These are phyloP conservation scores for Drosophila erecta DNA, from an alignment of 1,140 invertebrate genomes.

Conservation along the genomic window DNA sequence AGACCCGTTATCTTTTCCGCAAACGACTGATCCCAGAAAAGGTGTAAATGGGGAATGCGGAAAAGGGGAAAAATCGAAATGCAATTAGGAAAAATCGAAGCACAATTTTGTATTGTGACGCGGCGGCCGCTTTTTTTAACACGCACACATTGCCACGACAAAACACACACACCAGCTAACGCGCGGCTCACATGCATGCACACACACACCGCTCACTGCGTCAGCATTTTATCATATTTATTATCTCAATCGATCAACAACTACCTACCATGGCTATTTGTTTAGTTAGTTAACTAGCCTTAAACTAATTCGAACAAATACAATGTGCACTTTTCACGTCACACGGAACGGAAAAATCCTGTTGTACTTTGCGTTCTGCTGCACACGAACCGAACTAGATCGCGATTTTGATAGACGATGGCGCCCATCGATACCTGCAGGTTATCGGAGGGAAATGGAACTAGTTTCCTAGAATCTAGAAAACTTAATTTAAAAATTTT, in stretches of 20 bases:
- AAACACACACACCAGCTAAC: slow-evolving; percentile 16
- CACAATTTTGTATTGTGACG: slow-evolving; percentile 55
- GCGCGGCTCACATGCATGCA: slow-evolving; percentile 22
- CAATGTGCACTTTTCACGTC: slow-evolving; percentile 45
- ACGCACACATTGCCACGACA: slow-evolving; percentile 16
- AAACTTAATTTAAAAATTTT: neutral
- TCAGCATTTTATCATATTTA: slow-evolving; percentile 12
- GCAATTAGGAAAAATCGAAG: slow-evolving; percentile 64
- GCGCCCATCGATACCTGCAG: neutral
- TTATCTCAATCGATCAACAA: neutral
- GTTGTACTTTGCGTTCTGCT: slow-evolving; percentile 43
- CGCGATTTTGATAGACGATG: neutral
- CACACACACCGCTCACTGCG: slow-evolving; percentile 3
- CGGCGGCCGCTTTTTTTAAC: slow-evolving; percentile 44
- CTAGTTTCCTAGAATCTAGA: neutral
- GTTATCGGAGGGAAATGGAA: neutral
- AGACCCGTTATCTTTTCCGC: slow-evolving; percentile 90
- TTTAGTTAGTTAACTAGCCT: slow-evolving; percentile 37
- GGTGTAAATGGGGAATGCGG: neutral
- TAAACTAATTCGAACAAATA: slow-evolving; percentile 35
- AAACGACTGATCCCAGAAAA: slow-evolving; percentile 87
- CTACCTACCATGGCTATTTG: slow-evolving; percentile 37
- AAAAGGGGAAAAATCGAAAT: slow-evolving; percentile 24
- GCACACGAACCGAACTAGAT: slow-evolving; percentile 2
- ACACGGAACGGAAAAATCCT: slow-evolving; percentile 26